phyloP scores from a whole-genome alignment of 2,113 vertebrate species.

The Deroptyus accipitrinus region DNA sequence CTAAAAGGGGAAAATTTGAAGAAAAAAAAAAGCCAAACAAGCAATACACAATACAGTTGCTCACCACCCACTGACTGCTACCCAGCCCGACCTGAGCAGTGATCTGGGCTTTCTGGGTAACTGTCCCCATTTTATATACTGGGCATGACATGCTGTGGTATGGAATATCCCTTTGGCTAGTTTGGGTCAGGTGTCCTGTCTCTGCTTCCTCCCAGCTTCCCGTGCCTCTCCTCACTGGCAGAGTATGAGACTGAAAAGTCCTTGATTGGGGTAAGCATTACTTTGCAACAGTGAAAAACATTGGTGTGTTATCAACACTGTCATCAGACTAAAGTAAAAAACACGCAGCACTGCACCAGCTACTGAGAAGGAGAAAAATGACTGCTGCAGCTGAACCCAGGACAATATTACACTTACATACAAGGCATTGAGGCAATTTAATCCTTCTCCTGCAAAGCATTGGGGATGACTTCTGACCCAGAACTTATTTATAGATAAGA shows the following conservation, averaged over 20 bases:
- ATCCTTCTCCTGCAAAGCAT: neutral
- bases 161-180: neutral
- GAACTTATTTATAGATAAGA: neutral
- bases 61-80: neutral
- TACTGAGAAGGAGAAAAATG: neutral
- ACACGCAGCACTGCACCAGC: neutral
- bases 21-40: neutral
- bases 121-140: neutral
- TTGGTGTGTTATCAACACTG: neutral
- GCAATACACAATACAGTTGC: neutral
- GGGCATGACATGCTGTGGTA: neutral
- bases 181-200: neutral
- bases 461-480: fast-evolving
- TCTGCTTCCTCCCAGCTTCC: neutral
- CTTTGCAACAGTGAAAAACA: neutral
- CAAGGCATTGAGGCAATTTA: neutral
- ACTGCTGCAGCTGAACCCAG: neutral
- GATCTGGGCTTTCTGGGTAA: neutral
- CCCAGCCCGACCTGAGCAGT: neutral
- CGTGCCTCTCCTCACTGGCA: neutral
- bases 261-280: neutral
- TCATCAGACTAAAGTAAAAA: neutral
- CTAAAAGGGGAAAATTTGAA: neutral
- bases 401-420: fast-evolving
- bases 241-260: neutral